Base-by-base conservation (phyloP, 2,797 vertebrate species). In the Melopsittacus undulatus region DNA sequence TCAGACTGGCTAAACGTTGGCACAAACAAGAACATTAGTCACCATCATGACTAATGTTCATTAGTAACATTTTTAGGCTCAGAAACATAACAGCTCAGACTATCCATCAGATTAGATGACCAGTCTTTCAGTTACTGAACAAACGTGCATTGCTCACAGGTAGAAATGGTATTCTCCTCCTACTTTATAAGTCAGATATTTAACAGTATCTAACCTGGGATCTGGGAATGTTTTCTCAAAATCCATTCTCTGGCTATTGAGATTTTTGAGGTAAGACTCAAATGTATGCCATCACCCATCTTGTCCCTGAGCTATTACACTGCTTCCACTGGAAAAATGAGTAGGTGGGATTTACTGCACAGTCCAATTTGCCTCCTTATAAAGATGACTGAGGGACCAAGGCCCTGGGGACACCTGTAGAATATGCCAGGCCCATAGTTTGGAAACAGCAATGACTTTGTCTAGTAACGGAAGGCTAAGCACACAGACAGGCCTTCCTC, bases 1-100 rank as follows among this genome's bases (percentile, higher is more conserved):
- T 90, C 68, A 94, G 77, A 70, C 51, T 67, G 54, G 76, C 48
- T 94, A 83, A 94, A 94, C 57, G 62, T 80, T 29, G 43, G 46
- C 77, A 89, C 92, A 90, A 95, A 89, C 86, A 87, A 84, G 70
- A 79, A 45, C 51, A 56, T 94, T 90, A 84, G 80, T 93, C 93
- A 94, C 62, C 4, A 1, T 61, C 32, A n/a, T 87, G 92, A 90
- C 86, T 89, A 79, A 82, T 84, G 81, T 40, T 89, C 8, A 1
- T 89, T 84, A 87, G 64, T 67, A 76, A 77, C 48, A 45, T 87
- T 96, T 95, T 89, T 74, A 84, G 70, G 10, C 77, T 82, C 63
- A 83, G 36, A 91, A 92, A 83, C 57, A 80, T 27, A 86, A 80
- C 13, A 73, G 69, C n/a, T 83, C n/a, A 42, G 42, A 84, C 67